phyloP scores from a whole-genome alignment of 2,888 invertebrate genomes.

The Troides aeacus region DNA sequence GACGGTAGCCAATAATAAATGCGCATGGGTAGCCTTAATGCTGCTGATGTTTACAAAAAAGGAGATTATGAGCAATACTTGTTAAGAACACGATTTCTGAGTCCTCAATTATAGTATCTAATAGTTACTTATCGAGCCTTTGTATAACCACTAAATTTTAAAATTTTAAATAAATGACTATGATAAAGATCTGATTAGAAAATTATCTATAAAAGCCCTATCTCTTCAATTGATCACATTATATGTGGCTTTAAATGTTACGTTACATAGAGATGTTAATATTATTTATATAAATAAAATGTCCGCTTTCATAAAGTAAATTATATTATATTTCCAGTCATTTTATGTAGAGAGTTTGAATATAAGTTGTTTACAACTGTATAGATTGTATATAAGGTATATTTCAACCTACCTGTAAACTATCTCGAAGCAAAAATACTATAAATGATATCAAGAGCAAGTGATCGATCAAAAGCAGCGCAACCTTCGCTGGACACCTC shows the following conservation, averaged over 20 bases:
- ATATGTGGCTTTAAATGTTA: no score
- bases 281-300: no score
- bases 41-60: conserved; percentile 13
- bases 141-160: no score
- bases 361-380: no score
- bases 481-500: conserved; percentile 35
- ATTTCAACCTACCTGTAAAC: conserved; percentile 14
- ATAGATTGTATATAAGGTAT: not conserved
- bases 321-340: no score
- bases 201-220: no score
- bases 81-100: not conserved
- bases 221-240: no score
- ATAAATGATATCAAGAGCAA: conserved; percentile 28
- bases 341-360: no score
- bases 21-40: conserved; percentile 3
- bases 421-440: conserved; percentile 20
- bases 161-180: no score
- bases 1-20: conserved; percentile 4
- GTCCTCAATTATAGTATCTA: not conserved
- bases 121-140: conserved; percentile 4
- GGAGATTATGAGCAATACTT: conserved; percentile 9
- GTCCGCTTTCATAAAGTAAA: no score
- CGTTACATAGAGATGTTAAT: no score
- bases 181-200: no score
- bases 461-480: conserved; percentile 32